Evolutionary conservation across 2,797 vertebrate species (phyloP), one percentile per base, ranked within the genome.

Genomic region (Nannoperca obscura): DNA sequence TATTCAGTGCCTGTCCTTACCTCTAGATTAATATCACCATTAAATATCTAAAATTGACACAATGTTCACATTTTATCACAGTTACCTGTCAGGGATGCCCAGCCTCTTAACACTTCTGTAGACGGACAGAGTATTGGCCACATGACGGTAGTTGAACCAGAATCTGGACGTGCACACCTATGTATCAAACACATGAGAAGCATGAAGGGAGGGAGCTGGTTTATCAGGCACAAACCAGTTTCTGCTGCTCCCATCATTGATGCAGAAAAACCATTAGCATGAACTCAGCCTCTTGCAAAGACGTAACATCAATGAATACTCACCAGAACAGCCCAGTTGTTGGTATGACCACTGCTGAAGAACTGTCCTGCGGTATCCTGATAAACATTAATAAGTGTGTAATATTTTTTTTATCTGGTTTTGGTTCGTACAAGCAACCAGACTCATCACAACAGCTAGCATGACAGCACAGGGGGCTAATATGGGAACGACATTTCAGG

Each of bases 141-240:
- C 98, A 86, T 99, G 97, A 14, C 98, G 96, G 80, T 99, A 99
- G 94, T 99, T 99, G 90, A 99, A 99, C 98, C 98, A 99, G 94
- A 99, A 99, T 70, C 98, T 95, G 63, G 98, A 99, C 0, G 98
- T 99, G 47, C 98, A 99, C 68, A 99, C 98, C 98, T 99, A 80
- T 32, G 38, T 15, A 74, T 22, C 49, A 44, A 64, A 65, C n/a
- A 60, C 19, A 40, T 4, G 19, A n/a, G 24, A 11, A 27, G 24
- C 0, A 8, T 7, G 61, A 24, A 49, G 13, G n/a, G 1, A 30
- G 0, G 47, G 38, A 9, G 2, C 0, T 2, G 50, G 3, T 40
- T 17, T 17, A 17, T 34, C 5, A 20, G 19, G 9, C 14, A 53
- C 11, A 49, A 12, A 7, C n/a, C 13, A 5, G 30, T 44, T 71